Conservation (phyloP, 2,888 invertebrate species). For the Osedax frankpressi region DNA sequence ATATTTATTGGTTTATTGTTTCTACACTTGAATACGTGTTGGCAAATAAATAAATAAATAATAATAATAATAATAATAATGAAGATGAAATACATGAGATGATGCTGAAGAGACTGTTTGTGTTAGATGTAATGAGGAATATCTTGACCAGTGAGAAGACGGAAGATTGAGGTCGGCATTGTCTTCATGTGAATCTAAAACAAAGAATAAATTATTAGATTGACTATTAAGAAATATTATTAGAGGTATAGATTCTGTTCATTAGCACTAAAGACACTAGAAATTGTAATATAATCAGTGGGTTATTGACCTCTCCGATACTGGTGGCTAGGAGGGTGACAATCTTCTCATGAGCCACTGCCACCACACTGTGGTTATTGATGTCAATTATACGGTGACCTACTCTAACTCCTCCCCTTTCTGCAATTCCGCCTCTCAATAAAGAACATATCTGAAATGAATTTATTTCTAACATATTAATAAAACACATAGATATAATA, state of each 20-base stretch:
- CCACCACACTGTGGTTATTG: conserved; percentile 97
- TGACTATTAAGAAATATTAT: background rate
- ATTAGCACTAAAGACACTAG: too few species aligned
- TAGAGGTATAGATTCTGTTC: too few species aligned
- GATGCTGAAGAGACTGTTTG: background rate
- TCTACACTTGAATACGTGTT: background rate
- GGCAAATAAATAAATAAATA: background rate
- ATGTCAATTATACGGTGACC: conserved; percentile 99
- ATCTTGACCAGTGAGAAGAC: conserved; percentile 95
- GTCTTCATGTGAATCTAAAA: conserved; percentile 95
- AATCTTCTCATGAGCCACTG: conserved; percentile 97
- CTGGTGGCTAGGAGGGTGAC: conserved; percentile 96
- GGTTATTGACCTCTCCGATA: conserved; percentile 78
- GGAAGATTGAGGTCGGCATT: conserved; percentile 99
- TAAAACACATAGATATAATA: too few species aligned
- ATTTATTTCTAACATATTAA: too few species aligned
- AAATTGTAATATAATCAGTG: too few species aligned
- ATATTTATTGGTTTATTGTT: too few species aligned
- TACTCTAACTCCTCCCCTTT: conserved; percentile 92
- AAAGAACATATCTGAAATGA: conserved; percentile 99
- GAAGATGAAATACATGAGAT: background rate
- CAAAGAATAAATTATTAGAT: background rate
- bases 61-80: background rate
- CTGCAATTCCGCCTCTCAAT: conserved; percentile 92
- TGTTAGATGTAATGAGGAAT: conserved; percentile 86